Conservation (phyloP, 2,113 vertebrate genomes). For the Scortum barcoo region DNA sequence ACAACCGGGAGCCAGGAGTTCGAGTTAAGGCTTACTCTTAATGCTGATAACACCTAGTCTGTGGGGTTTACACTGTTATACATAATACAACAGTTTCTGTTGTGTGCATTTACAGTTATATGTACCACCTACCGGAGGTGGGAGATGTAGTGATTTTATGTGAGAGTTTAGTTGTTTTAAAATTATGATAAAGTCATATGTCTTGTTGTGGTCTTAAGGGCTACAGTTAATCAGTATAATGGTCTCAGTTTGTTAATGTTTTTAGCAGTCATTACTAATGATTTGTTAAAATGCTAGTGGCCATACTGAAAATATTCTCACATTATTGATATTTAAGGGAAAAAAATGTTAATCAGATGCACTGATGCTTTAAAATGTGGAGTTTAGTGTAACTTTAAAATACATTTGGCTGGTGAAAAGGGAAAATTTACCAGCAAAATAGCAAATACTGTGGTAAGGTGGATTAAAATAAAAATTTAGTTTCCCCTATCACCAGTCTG, state of each 20-base stretch:
- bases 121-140: neutral
- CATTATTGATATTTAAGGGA: neutral
- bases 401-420: neutral
- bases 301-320: neutral
- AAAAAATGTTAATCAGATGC: neutral
- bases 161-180: neutral
- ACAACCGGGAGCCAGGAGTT: slow-evolving; percentile 98
- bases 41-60: neutral
- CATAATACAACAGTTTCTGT: neutral
- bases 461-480: neutral
- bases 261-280: neutral
- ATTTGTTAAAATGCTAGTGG: neutral
- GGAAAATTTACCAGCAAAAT: neutral
- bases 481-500: neutral
- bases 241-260: neutral
- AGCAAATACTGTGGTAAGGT: neutral
- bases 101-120: neutral
- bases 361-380: neutral
- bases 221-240: neutral
- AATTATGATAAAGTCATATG: neutral
- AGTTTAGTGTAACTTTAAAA: neutral
- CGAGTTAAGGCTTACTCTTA: slow-evolving; percentile 87
- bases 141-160: neutral
- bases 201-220: neutral
- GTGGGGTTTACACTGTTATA: neutral